Base-by-base conservation (phyloP, 2,797 vertebrate species). In the Acrossocheilus wenchowensis region DNA sequence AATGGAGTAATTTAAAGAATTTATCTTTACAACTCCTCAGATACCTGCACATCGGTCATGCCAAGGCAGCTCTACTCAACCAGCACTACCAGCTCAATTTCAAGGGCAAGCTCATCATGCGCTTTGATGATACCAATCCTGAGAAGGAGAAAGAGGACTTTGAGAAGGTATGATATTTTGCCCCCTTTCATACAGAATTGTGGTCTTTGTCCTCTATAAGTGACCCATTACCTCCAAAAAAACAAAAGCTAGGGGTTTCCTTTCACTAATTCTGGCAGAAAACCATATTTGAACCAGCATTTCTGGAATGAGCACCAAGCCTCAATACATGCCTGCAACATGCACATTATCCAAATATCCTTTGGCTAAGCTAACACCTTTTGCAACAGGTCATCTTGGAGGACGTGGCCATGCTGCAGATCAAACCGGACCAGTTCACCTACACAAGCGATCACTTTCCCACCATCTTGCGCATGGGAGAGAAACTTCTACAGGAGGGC, bases 131-230 rank as follows among this genome's bases (percentile, higher is more conserved):
- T 95, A 99, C 98, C 91, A 99, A 99, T 94, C 98, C 98, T 0
- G 98, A 99, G 93, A 99, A 99, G 93, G 98, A 99, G 89, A 99
- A 99, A 93, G 98, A 99, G 93, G 98, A 99, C 93, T 99, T 99
- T 96, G 98, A 99, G 95, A 99, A 99, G 97, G 98, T 99, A 91
- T 88, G 86, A 43, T 73, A 8, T 30, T 34, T 36, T 72, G 8
- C 7, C 41, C 19, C 3, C 21, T 62, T 78, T 78, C 3, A 39
- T 14, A 57, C 34, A 78, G 2, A 8, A 7, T 10, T 43, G 2
- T 10, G n/a, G 5, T 6, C 0, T 2, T 2, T 43, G 1, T 87
- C 0, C 26, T 45, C 6, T 12, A n/a, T 60, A 26, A 78, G 34
- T 39, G 6, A 14, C 52, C 50, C 21, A n/a, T n/a, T 12, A 21